Evolutionary conservation across 1,140 invertebrate species (phyloP), one percentile per base, ranked within the genome.

Genomic region (Pomacea maculata): DNA sequence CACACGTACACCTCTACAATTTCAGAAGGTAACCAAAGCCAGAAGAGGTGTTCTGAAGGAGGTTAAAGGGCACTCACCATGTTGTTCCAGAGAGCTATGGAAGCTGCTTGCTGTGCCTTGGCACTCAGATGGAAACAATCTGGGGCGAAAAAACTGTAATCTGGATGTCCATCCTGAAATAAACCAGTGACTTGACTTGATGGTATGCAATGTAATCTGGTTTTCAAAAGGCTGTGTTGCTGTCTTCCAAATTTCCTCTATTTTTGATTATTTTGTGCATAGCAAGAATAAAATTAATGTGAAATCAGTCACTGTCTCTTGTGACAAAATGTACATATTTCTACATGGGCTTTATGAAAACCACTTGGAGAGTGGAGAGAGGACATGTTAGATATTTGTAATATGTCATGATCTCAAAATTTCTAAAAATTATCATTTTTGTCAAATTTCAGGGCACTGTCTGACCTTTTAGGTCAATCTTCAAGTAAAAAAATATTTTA

Each of bases 111-210:
- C 83, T 95, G 93, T 12, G 92, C 92, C 76, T 93, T 94, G 85
- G 95, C 93, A 86, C 94, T 95, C 4, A 89, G 79, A 85, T 96
- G 95, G 84, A 94, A 95, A 91, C 95, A 95, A 87, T 96, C 95
- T 15, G 90, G 89, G 3, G 94, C 93, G 65, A 95, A 92, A 86
- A 93, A 94, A 7, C 92, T 90, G 72, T 93, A 91, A 89, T 95
- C 95, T 0, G 90, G 45, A 83, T 84, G 52, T 79, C 80, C 45
- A 12, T 86, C 73, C 65, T 82, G 77, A 29, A 70, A 80, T 21
- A 63, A 71, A 10, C 10, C 17, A 15, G 15, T 73, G 8, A 65
- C 25, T 25, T 25, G 25, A 25, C 25, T 25, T 45, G 34, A 45
- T 45, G 34, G 34, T 11, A 63, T 75, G 29, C 10, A 0, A 15